Base-by-base conservation (phyloP, 2,113 vertebrate genomes). In the Xiphias gladius region DNA sequence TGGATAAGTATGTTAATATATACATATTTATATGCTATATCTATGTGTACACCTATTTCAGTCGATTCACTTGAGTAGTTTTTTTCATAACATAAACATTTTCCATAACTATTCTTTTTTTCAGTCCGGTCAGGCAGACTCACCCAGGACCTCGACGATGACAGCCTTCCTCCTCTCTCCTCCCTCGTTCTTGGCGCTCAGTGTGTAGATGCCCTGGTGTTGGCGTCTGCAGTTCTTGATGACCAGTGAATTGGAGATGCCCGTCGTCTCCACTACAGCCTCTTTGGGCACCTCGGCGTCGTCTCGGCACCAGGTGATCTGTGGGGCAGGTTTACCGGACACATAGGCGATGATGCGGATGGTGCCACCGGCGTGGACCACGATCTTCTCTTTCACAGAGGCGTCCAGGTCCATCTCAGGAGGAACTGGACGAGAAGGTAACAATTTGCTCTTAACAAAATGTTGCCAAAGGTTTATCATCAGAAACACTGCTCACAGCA, bases 261-360 rank as follows among this genome's bases (percentile, higher is more conserved):
- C 96, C 2, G 98, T 99, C 16, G 92, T 96, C 93, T 99, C 98
- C 93, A 99, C 94, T 61, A 69, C 90, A 26, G 98, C 98, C 93
- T 99, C 98, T 88, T 96, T 96, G 82, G 98, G 98, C 71, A 99
- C 94, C 84, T 95, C 94, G 0, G 12, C 95, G 22, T 98, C 97
- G 76, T 99, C 97, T 32, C 95, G 95, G 80, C 76, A 96, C 98
- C 98, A 99, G 41, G 92, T 92, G 90, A 99, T 96, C 22, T 96
- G 94, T 13, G 98, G 98, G 81, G 97, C 48, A 26, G 98, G 98
- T 89, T 99, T 99, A 63, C 98, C 98, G 13, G 98, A 99, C 52
- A 99, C 96, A 41, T 99, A 99, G 20, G 98, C 98, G 20, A 99
- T 97, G 79, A 99, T 98, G 39, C 98, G 96, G 88, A 99, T 99